Conservation (phyloP, 1,140 invertebrate species). For the Meloidogyne chitwoodi region DNA sequence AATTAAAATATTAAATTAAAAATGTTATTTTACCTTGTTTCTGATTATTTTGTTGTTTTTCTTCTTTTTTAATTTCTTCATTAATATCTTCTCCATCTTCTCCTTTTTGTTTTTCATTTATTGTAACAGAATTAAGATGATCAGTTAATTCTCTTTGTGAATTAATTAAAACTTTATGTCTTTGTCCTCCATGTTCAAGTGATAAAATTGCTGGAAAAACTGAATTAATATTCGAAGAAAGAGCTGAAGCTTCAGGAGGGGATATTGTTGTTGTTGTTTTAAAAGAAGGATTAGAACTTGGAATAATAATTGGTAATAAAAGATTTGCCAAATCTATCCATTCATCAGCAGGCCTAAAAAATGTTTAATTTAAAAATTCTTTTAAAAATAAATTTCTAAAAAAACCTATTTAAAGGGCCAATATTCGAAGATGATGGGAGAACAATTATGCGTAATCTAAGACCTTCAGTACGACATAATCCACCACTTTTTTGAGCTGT, state of each 20-base stretch:
- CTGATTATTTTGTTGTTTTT: not conserved
- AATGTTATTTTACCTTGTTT: not conserved
- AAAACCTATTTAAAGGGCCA: not conserved
- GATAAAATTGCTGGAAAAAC: slow-evolving; percentile 13
- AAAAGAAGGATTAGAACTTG: not conserved
- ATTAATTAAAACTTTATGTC: slow-evolving; percentile 13
- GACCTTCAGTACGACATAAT: slow-evolving; percentile 8
- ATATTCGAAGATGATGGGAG: not conserved
- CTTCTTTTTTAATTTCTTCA: not conserved
- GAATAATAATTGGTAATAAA: slow-evolving; percentile 3
- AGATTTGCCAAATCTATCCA: slow-evolving; percentile 9
- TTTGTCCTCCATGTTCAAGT: slow-evolving; percentile 8
- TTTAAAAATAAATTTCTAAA: not conserved
- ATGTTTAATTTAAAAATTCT: not conserved
- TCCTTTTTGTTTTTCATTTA: not conserved
- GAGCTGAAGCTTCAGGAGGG: not conserved
- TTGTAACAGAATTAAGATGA: slow-evolving; percentile 10
- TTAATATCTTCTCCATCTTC: not conserved
- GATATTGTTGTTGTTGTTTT: not conserved
- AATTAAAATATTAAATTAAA: not conserved
- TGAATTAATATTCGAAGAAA: not conserved
- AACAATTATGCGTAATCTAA: slow-evolving; percentile 11
- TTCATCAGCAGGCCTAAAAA: slow-evolving; percentile 13
- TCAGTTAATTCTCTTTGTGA: slow-evolving; percentile 11
- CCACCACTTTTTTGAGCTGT: slow-evolving; percentile 5